phyloP scores from a whole-genome alignment of 2,113 vertebrate species.

The Rana temporaria region DNA sequence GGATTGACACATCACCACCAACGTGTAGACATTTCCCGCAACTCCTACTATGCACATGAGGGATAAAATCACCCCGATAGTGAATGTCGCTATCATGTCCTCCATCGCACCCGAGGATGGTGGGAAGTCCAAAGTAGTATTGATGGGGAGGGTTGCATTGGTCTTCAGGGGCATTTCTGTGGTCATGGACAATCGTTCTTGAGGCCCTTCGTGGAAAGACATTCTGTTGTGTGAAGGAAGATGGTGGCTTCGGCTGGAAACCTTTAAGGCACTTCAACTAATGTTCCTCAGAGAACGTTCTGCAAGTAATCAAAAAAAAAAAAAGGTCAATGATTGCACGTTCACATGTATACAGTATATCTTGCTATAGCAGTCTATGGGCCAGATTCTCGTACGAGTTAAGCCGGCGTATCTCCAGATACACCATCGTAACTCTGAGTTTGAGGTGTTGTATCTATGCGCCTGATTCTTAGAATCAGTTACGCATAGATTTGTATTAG shows the following conservation, averaged over 20 bases:
- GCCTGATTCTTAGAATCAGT: no score
- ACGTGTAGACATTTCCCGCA: constrained; percentile 87
- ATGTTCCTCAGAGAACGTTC: neutral
- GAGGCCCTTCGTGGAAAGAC: constrained; percentile 59
- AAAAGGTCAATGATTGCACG: no score
- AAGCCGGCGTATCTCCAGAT: no score
- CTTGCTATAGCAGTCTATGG: neutral
- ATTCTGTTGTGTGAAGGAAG: constrained; percentile 57
- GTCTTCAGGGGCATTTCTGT: constrained; percentile 70
- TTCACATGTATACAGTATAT: neutral
- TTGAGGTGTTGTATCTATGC: no score
- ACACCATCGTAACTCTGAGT: no score
- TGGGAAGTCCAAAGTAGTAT: constrained; percentile 58
- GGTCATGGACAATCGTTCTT: constrained; percentile 60
- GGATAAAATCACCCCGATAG: constrained; percentile 85
- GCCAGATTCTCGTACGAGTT: no score
- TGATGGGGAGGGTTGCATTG: constrained; percentile 64
- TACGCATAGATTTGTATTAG: no score
- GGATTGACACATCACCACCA: constrained; percentile 90
- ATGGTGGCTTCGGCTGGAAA: constrained; percentile 49
- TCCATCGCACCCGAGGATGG: constrained; percentile 66
- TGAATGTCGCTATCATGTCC: constrained; percentile 80
- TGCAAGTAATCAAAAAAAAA: constrained; percentile 9
- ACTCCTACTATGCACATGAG: constrained; percentile 87
- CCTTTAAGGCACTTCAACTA: constrained; percentile 20